Evolutionary conservation across 2,797 vertebrate species (phyloP).

Genomic region (Pempheris klunzingeri): DNA sequence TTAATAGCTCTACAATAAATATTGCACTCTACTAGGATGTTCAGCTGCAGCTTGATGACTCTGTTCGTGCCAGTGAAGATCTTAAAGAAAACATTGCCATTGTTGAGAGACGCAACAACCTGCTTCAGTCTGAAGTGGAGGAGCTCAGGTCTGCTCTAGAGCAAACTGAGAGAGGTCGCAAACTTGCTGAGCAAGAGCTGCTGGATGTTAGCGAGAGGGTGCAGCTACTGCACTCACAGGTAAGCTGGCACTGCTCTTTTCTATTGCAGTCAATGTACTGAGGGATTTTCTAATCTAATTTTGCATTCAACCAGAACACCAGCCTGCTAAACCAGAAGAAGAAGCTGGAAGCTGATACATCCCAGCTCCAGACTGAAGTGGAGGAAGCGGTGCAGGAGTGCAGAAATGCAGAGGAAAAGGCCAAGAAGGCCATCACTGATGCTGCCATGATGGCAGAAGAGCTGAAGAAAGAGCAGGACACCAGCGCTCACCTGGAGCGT

Average conservation of each 20-base stretch:
- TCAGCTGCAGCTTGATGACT: conserved; percentile 89
- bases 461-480: conserved; percentile 92
- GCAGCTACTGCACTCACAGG: conserved; percentile 93
- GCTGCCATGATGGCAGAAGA: conserved; percentile 87
- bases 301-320: conserved; percentile 84
- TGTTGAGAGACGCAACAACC: conserved; percentile 89
- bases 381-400: conserved; percentile 90
- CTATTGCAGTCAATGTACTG: not conserved
- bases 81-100: conserved; percentile 92
- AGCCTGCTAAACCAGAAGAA: conserved; percentile 92
- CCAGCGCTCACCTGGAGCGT: conserved; percentile 90
- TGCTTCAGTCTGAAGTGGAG: conserved; percentile 89
- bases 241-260: conserved; percentile 34
- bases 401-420: conserved; percentile 90
- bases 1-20: not conserved
- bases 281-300: not conserved
- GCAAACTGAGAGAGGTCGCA: conserved; percentile 89
- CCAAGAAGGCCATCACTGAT: conserved; percentile 92
- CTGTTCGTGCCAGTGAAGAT: conserved; percentile 84
- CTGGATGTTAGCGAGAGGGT: conserved; percentile 91
- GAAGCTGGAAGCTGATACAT: conserved; percentile 86
- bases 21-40: conserved; percentile 79
- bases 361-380: conserved; percentile 87
- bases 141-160: conserved; percentile 84
- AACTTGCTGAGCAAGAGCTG: conserved; percentile 91